Evolutionary conservation across 2,888 invertebrate species (phyloP).

Genomic region (Andrena dorsata): DNA sequence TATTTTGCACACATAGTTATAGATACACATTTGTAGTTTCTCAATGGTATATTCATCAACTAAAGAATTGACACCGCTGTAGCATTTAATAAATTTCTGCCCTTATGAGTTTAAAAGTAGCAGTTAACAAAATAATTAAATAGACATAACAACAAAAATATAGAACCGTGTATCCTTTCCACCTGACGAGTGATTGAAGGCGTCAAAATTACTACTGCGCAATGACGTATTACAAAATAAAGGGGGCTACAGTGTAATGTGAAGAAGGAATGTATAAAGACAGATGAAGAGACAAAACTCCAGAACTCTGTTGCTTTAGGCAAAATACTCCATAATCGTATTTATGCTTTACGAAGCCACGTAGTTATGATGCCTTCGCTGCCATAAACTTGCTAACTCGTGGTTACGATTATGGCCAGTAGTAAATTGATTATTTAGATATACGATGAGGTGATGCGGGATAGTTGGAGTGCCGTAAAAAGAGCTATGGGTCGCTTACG

Average conservation of each 20-base stretch:
- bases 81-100: no score
- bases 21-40: no score
- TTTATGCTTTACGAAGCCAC: slow-evolving; percentile 77
- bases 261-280: slow-evolving; percentile 20
- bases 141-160: neutral
- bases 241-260: neutral
- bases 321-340: slow-evolving; percentile 75
- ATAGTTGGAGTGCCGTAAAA: slow-evolving; percentile 81
- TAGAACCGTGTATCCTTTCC: neutral
- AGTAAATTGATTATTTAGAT: slow-evolving; percentile 84
- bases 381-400: slow-evolving; percentile 81
- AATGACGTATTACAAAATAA: neutral
- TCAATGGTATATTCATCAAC: no score
- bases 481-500: slow-evolving; percentile 81
- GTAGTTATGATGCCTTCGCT: slow-evolving; percentile 75
- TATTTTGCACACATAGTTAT: no score
- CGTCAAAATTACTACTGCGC: neutral
- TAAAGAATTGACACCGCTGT: no score
- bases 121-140: neutral
- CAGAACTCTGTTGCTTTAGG: slow-evolving; percentile 60
- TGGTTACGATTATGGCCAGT: slow-evolving; percentile 83
- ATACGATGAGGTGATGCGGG: slow-evolving; percentile 76
- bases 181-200: neutral
- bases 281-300: slow-evolving; percentile 36
- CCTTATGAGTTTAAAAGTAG: no score